A percentile compares a stretch with the other conserved stretches of the same genome.
These are phyloP conservation scores for Eupeodes luniger DNA, from an alignment of 2,888 invertebrate genomes.

Conservation along the genomic window DNA sequence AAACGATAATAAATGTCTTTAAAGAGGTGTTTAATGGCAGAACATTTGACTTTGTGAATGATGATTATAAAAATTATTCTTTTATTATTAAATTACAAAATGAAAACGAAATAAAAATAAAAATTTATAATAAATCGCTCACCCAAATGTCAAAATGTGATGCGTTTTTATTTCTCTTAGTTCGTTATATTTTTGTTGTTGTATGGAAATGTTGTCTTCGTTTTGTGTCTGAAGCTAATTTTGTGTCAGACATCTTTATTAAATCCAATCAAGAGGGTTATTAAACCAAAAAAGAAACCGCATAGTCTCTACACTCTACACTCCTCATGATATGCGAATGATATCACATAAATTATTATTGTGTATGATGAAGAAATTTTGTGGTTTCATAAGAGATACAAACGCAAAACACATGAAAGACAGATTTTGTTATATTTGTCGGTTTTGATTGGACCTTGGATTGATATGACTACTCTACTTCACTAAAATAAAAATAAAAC, in stretches of 20 bases:
- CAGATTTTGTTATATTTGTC: slow-evolving; percentile 21
- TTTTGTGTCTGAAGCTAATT: slow-evolving; percentile 61
- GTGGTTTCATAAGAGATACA: slow-evolving; percentile 16
- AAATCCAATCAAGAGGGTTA: slow-evolving; percentile 73
- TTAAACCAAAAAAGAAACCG: slow-evolving; percentile 62
- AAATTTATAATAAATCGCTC: background rate
- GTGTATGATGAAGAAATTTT: background rate
- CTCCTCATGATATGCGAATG: slow-evolving; percentile 21
- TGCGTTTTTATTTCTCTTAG: background rate
- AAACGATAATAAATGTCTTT: slow-evolving; percentile 75
- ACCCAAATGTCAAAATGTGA: slow-evolving; percentile 41
- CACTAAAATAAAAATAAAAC: background rate
- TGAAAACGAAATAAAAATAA: background rate
- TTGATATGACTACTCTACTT: background rate
- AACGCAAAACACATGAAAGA: slow-evolving; percentile 36
- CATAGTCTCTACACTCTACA: slow-evolving; percentile 27
- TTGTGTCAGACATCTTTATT: slow-evolving; percentile 74
- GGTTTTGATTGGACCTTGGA: slow-evolving; percentile 15
- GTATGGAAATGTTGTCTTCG: slow-evolving; percentile 14
- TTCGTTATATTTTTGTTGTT: background rate
- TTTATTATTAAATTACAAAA: slow-evolving; percentile 26
- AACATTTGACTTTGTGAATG: slow-evolving; percentile 47
- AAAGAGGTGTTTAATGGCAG: slow-evolving; percentile 70
- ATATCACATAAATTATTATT: background rate
- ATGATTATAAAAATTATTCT: slow-evolving; percentile 41